Percentiles rank a stretch among this genome's conserved stretches.
Conservation (phyloP, 2,888 invertebrate species). For the Drosophila yooni region DNA sequence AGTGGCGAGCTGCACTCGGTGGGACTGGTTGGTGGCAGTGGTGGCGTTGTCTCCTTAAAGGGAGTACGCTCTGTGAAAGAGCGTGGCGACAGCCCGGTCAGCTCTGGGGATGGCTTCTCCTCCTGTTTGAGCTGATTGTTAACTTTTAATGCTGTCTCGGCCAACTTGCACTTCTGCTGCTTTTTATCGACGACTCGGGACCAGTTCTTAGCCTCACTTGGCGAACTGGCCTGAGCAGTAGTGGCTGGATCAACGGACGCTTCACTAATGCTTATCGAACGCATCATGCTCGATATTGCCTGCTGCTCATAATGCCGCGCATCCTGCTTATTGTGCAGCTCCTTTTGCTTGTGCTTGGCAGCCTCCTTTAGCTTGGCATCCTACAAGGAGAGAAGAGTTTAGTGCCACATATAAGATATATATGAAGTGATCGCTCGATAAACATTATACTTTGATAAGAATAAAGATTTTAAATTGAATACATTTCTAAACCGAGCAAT, state of each 20-base stretch:
- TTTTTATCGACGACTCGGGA: conserved; percentile 85
- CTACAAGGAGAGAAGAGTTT: conserved; percentile 17
- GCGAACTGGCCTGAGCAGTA: conserved; percentile 46
- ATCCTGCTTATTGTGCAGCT: conserved; percentile 70
- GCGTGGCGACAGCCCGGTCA: conserved; percentile 76
- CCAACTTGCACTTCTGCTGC: conserved; percentile 84
- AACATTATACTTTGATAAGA: neutral
- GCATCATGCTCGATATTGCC: conserved; percentile 83
- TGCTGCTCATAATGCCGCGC: conserved; percentile 83
- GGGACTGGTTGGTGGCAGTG: conserved; percentile 19
- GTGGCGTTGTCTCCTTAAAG: conserved; percentile 50
- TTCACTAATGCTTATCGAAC: conserved; percentile 75
- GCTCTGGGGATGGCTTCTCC: conserved; percentile 85
- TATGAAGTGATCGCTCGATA: neutral
- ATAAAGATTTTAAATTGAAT: no score
- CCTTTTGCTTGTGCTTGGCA: conserved; percentile 68
- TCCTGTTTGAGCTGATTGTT: conserved; percentile 86
- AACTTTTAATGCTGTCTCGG: conserved; percentile 61
- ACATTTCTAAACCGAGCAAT: neutral
- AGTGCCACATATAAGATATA: neutral
- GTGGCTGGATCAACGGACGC: conserved; percentile 39
- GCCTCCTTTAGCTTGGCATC: conserved; percentile 52
- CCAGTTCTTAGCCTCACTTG: conserved; percentile 79
- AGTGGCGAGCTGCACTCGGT: conserved; percentile 48
- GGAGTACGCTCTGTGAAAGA: conserved; percentile 64